Percentiles rank a stretch among this genome's conserved stretches.
Evolutionary conservation across 2,888 invertebrate species (phyloP).

Genomic region (Drosophila birchii): DNA sequence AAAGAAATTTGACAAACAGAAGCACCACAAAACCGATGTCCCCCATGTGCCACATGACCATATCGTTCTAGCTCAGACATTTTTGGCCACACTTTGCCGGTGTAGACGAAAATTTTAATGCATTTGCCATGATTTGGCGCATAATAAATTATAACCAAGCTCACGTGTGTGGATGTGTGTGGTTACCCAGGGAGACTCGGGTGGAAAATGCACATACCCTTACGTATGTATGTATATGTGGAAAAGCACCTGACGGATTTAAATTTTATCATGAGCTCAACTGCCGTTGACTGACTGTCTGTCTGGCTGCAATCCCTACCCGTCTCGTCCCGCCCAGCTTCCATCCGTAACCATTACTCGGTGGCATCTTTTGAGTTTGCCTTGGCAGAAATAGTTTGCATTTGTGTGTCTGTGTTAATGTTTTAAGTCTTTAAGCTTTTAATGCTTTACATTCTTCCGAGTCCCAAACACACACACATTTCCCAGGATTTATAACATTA

Average conservation of each 20-base stretch:
- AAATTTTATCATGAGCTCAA: slow-evolving; percentile 65
- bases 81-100: slow-evolving; percentile 65
- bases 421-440: slow-evolving; percentile 74
- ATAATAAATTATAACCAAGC: slow-evolving; percentile 65
- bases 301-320: slow-evolving; percentile 33
- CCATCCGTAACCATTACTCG: slow-evolving; percentile 11
- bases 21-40: slow-evolving; percentile 43
- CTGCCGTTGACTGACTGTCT: slow-evolving; percentile 48
- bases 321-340: slow-evolving; percentile 6
- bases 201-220: not conserved
- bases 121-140: slow-evolving; percentile 74
- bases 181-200: slow-evolving; percentile 19
- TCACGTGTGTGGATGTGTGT: slow-evolving; percentile 25
- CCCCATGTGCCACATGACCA: slow-evolving; percentile 47
- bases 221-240: slow-evolving; percentile 11
- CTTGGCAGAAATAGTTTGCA: slow-evolving; percentile 57
- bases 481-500: slow-evolving; percentile 27
- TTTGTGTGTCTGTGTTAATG: slow-evolving; percentile 49
- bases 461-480: slow-evolving; percentile 37
- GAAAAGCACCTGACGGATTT: slow-evolving; percentile 73
- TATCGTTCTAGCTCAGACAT: slow-evolving; percentile 54
- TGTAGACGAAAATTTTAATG: slow-evolving; percentile 72
- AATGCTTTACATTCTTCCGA: slow-evolving; percentile 66
- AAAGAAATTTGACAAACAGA: slow-evolving; percentile 71
- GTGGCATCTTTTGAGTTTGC: slow-evolving; percentile 27